A percentile compares a stretch with the other conserved stretches of the same genome.
Conservation (phyloP, 2,888 invertebrate genomes). For the Mylabris sibirica region DNA sequence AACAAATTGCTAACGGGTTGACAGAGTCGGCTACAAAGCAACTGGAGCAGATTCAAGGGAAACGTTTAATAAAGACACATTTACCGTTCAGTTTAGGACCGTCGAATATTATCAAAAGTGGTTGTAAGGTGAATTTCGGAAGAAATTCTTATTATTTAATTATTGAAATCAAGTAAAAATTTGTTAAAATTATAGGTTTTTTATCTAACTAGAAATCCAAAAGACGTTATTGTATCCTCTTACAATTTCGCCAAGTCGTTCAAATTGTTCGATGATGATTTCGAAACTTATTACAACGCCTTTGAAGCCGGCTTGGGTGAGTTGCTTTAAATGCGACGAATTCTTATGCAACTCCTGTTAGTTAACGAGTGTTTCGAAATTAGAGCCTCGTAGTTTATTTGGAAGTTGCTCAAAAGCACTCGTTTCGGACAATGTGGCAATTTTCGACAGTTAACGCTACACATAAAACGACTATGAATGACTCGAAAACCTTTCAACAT, state of each 20-base stretch:
- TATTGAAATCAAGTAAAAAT: too few species aligned
- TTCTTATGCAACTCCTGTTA: too few species aligned
- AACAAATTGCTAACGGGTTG: neutral
- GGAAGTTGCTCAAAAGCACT: too few species aligned
- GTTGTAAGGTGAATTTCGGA: constrained; percentile 62
- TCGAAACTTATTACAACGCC: constrained; percentile 1
- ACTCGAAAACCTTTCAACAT: too few species aligned
- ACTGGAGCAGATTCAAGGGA: constrained; percentile 60
- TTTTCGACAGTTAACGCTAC: too few species aligned
- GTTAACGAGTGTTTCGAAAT: too few species aligned
- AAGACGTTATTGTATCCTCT: constrained; percentile 80
- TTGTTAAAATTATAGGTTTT: too few species aligned
- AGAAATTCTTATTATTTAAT: too few species aligned
- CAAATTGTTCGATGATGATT: neutral
- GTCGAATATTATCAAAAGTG: constrained; percentile 65
- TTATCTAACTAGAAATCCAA: constrained; percentile 80
- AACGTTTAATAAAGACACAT: constrained; percentile 76
- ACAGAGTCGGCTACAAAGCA: constrained; percentile 67
- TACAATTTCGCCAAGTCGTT: constrained; percentile 62
- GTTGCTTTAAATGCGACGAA: too few species aligned
- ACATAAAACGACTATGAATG: too few species aligned
- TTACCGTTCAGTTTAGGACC: constrained; percentile 79
- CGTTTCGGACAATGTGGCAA: too few species aligned
- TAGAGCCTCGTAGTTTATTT: too few species aligned
- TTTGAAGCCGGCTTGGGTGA: constrained; percentile 12